Evolutionary conservation across 64 coral and sea anemone genomes (phyloP), one percentile per base, ranked within the genome.

Genomic region (Pocillopora verrucosa): DNA sequence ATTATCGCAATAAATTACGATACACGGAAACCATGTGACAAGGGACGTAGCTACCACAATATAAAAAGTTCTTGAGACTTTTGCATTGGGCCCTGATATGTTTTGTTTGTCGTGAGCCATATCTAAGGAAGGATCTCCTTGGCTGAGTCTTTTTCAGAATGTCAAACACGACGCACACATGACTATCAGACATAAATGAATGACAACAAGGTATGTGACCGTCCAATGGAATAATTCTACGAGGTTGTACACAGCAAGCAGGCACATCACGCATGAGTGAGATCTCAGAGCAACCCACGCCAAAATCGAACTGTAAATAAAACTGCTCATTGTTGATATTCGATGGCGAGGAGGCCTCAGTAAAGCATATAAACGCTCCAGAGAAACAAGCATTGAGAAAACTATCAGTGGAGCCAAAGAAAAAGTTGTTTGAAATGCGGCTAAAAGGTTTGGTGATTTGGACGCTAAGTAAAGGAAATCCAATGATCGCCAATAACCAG

Each of bases 301-400:
- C 10, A 74, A 34, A 25, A 30, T 11, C 13, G 35, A n/a, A 25
- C 72, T 74, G 72, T 74, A 4, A 11, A 74, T 74, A 30, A 34
- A 74, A 74, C 10, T 1, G 6, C 35, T 74, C 11, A 30, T 74
- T 5, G 24, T 74, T 74, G 72, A n/a, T 4, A 60, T 35, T 36
- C 89, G 89, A 90, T 90, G 89, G 70, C 79, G 89, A 45, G 83
- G 59, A 9, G 89, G 79, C 76, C 79, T 83, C 19, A 68, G 19
- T 22, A 68, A 68, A 24, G 65, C 65, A 68, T 68, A 68, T 68
- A 22, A 16, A 24, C 65, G 65, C n/a, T 68, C 65, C 19, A 68
- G 17, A 16, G 65, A 68, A 17, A 68, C n/a, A 19, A 68, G 16
- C n/a, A 22, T 20, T 7, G n/a, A 22, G 20, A 68, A 68, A 17